Evolutionary conservation across 1,140 invertebrate species (phyloP), one percentile per base, ranked within the genome.

Genomic region (Drosophila rhopaloa): DNA sequence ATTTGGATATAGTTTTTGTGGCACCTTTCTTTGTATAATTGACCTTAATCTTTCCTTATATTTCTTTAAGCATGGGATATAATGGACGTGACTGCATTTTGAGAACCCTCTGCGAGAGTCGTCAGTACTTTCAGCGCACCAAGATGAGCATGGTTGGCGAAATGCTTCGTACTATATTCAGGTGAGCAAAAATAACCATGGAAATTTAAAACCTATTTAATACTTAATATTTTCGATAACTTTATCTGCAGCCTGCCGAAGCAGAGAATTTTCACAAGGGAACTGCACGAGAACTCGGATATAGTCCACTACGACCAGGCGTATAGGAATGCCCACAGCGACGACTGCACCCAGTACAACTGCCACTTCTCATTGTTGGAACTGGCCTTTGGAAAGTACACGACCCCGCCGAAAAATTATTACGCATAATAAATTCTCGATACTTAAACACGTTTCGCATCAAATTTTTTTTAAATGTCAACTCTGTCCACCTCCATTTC

Each of bases 341-440:
- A 90, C 91, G 93, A 94, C 54, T 96, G 96, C 79, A 91, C 79
- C 58, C 93, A 93, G 61, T 96, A 94, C 90, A 91, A 94, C 47
- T 96, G 96, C 90, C 94, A 94, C n/a, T 94, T 96, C 61, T 96
- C 96, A 9, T 91, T 96, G 62, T 94, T 96, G 56, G 95, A 96
- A 92, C 94, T 96, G 92, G 95, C 95, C 16, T 93, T 96, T 72
- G 96, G 95, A 24, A 95, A 95, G 91, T 96, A 96, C 85, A 94
- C 94, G 0, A 79, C 44, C 13, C 85, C 86, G n/a, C 81, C 91
- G 8, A 59, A 55, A 76, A 83, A 90, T 76, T 89, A 81, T 79
- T 92, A 91, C 61, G 72, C 84, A 44, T 50, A 88, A 88, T 88
- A 83, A 86, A 86, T 76, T 50, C n/a, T 37, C 67, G 41, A 65